Conservation (phyloP, 2,797 vertebrate genomes). For the Sternotherus odoratus region DNA sequence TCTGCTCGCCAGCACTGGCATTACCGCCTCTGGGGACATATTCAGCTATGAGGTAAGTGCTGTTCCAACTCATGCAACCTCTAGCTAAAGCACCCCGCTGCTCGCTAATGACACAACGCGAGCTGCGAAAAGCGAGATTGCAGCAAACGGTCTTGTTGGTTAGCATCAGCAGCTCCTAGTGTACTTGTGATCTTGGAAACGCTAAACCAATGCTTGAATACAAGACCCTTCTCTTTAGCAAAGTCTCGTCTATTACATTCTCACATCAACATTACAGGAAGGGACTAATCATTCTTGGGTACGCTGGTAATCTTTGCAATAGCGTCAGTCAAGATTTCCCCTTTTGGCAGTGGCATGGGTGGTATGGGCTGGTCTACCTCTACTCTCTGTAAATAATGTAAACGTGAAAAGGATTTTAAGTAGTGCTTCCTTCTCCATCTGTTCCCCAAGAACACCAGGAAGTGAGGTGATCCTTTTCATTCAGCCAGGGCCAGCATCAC, state of each 20-base stretch:
- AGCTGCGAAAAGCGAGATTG: neutral
- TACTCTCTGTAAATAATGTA: neutral
- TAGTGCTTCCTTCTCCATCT: fast-evolving
- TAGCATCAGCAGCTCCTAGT: neutral
- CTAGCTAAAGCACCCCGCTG: neutral
- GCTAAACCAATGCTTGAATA: neutral
- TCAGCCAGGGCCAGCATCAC: neutral
- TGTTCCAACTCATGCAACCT: neutral
- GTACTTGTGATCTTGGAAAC: neutral
- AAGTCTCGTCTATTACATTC: neutral
- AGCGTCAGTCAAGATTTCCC: neutral
- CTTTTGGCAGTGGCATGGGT: neutral
- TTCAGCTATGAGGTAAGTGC: conserved; percentile 85
- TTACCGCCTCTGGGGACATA: conserved; percentile 83
- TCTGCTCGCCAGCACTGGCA: conserved; percentile 87
- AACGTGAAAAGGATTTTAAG: neutral
- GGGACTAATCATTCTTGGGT: neutral
- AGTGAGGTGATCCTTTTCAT: neutral
- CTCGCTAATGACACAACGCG: neutral
- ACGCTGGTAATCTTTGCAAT: neutral
- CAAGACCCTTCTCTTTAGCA: neutral
- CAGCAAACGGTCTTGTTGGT: neutral
- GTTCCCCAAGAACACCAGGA: too few species aligned
- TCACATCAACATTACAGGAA: neutral
- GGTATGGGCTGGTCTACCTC: neutral